These are phyloP conservation scores for Paragorgia papillata DNA, from an alignment of 92 coral and sea anemone species.

Conservation along the genomic window DNA sequence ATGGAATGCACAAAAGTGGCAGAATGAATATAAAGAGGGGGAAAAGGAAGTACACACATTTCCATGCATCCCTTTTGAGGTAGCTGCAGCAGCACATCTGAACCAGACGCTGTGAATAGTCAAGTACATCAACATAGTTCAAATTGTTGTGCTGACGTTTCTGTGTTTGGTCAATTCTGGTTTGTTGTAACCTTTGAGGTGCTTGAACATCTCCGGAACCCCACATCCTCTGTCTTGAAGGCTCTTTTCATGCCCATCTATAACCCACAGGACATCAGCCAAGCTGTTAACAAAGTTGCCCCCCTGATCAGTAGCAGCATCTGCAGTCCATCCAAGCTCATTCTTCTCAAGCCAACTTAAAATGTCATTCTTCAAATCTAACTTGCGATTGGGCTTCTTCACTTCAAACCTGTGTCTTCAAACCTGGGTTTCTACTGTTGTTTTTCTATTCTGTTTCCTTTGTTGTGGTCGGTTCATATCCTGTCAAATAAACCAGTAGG, in stretches of 20 bases:
- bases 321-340: constrained; percentile 62
- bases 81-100: constrained; percentile 41
- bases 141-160: constrained; percentile 38
- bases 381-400: constrained; percentile 40
- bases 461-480: too few species aligned
- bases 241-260: constrained; percentile 46
- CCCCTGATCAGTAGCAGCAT: constrained; percentile 46
- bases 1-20: too few species aligned
- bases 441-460: constrained; percentile 49
- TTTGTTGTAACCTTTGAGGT: constrained; percentile 40
- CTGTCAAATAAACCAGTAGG: too few species aligned
- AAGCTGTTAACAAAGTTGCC: constrained; percentile 35
- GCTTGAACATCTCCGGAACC: constrained; percentile 39
- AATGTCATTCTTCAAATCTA: constrained; percentile 57
- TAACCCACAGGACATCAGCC: constrained; percentile 42
- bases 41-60: constrained; percentile 1
- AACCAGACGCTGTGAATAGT: constrained; percentile 41
- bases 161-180: constrained; percentile 50
- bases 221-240: constrained; percentile 44
- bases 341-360: constrained; percentile 62
- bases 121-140: constrained; percentile 26
- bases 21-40: neutral
- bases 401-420: constrained; percentile 38
- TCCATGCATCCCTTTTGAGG: constrained; percentile 50
- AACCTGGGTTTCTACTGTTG: constrained; percentile 40